phyloP scores from a whole-genome alignment of 2,888 invertebrate genomes.

The Crioceris asparagi region DNA sequence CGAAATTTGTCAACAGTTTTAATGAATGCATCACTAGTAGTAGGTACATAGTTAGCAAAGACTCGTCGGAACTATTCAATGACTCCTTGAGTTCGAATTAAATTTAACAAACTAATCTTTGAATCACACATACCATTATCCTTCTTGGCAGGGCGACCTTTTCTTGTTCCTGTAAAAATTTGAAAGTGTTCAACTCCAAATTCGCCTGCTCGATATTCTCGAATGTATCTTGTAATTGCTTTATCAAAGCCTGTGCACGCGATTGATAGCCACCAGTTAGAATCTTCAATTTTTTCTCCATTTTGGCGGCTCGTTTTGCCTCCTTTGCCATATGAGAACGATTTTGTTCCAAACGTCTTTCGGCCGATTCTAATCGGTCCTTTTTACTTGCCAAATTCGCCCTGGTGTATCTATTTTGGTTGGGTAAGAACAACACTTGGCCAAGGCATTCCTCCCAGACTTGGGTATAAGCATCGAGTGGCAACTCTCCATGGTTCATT shows the following conservation, averaged over 20 bases:
- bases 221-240: conserved; percentile 76
- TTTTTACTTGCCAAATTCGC: conserved; percentile 93
- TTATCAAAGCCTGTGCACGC: conserved; percentile 68
- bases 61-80: no score
- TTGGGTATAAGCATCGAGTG: conserved; percentile 73
- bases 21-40: no score
- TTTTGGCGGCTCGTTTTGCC: conserved; percentile 92
- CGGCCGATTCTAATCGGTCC: conserved; percentile 87
- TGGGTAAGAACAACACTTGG: conserved; percentile 84
- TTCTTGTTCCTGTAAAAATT: conserved; percentile 82
- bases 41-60: no score
- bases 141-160: conserved; percentile 81
- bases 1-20: no score
- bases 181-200: conserved; percentile 83
- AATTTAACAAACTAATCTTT: no score
- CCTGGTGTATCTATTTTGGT: conserved; percentile 64
- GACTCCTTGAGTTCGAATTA: no score
- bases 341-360: conserved; percentile 86
- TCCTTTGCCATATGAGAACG: conserved; percentile 93
- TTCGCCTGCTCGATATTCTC: conserved; percentile 86
- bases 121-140: conserved; percentile 56
- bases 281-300: conserved; percentile 94
- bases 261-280: conserved; percentile 85
- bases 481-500: conserved; percentile 92
- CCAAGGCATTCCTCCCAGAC: conserved; percentile 94